Percentiles rank a stretch among this genome's conserved stretches.
These are phyloP conservation scores for Synanthedon tipuliformis DNA, from an alignment of 2,888 invertebrate species.

Conservation along the genomic window DNA sequence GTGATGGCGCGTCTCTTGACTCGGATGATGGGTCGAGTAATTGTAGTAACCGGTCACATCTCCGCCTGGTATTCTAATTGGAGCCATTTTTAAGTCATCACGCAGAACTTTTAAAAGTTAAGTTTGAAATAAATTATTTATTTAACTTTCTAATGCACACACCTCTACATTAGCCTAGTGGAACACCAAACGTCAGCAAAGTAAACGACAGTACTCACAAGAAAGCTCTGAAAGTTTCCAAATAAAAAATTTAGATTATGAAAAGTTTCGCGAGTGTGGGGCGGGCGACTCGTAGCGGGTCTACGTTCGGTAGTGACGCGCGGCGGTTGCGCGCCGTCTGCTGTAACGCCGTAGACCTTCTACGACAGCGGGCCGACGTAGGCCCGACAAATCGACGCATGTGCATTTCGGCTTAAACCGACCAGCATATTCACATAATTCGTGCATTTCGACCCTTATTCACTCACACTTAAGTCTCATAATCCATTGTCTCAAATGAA, in stretches of 20 bases:
- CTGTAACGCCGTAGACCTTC: constrained; percentile 24
- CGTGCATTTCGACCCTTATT: constrained; percentile 19
- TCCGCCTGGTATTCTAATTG: constrained; percentile 36
- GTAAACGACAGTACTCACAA: constrained; percentile 15
- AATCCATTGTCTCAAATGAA: constrained; percentile 6
- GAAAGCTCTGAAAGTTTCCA: constrained; percentile 15
- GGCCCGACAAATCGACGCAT: constrained; percentile 46
- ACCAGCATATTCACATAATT: constrained; percentile 9
- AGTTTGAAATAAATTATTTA: constrained; percentile 11
- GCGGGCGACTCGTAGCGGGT: constrained; percentile 35
- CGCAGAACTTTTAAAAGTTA: constrained; percentile 15
- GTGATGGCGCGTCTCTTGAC: constrained; percentile 39
- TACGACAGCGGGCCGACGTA: constrained; percentile 28
- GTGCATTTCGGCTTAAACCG: constrained; percentile 40
- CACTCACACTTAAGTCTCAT: constrained; percentile 9
- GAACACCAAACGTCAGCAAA: constrained; percentile 28
- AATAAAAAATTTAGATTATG: constrained; percentile 30
- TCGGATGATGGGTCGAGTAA: constrained; percentile 41
- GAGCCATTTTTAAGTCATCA: constrained; percentile 38
- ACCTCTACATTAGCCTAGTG: constrained; percentile 10
- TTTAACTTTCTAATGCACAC: constrained; percentile 7
- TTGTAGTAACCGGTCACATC: constrained; percentile 38
- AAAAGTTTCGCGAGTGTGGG: constrained; percentile 44
- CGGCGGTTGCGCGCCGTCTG: constrained; percentile 61
- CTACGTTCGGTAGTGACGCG: constrained; percentile 31